phyloP scores from a whole-genome alignment of 2,113 vertebrate species.

The Melospiza georgiana region DNA sequence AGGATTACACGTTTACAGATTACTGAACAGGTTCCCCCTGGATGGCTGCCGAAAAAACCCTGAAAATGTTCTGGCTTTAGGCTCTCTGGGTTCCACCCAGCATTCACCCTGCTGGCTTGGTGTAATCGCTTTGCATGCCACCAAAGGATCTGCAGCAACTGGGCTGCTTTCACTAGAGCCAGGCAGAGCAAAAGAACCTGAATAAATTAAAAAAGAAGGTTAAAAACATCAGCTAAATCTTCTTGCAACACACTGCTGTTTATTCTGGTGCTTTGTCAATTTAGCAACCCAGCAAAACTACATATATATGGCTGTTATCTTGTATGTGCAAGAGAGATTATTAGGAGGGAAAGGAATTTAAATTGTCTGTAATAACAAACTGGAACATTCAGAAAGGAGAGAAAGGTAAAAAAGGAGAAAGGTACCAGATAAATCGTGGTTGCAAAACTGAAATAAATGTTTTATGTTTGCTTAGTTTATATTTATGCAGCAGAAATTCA shows the following conservation, averaged over 20 bases:
- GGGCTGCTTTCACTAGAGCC: neutral
- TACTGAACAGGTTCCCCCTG: conserved; percentile 47
- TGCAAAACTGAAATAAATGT: neutral
- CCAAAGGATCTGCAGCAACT: neutral
- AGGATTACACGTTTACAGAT: conserved; percentile 49
- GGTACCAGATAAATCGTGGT: neutral
- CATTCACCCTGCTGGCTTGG: neutral
- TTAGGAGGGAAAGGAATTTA: conserved; percentile 31
- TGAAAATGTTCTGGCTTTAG: neutral
- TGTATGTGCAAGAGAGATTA: conserved; percentile 18
- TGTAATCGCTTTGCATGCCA: neutral
- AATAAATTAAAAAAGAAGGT: conserved; percentile 24
- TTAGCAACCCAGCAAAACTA: conserved; percentile 21
- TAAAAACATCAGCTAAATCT: conserved; percentile 39
- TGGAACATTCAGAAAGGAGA: neutral
- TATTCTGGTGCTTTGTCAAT: conserved; percentile 42
- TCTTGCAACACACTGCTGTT: neutral
- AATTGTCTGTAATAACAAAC: neutral
- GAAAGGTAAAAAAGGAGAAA: neutral
- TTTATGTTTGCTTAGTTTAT: neutral
- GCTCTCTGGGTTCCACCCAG: neutral
- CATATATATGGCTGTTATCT: neutral
- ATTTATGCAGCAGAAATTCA: neutral
- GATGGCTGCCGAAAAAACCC: neutral
- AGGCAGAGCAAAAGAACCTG: neutral